These are phyloP conservation scores for Mesochorus sp. DNA, from an alignment of 2,888 invertebrate species.

Conservation along the genomic window DNA sequence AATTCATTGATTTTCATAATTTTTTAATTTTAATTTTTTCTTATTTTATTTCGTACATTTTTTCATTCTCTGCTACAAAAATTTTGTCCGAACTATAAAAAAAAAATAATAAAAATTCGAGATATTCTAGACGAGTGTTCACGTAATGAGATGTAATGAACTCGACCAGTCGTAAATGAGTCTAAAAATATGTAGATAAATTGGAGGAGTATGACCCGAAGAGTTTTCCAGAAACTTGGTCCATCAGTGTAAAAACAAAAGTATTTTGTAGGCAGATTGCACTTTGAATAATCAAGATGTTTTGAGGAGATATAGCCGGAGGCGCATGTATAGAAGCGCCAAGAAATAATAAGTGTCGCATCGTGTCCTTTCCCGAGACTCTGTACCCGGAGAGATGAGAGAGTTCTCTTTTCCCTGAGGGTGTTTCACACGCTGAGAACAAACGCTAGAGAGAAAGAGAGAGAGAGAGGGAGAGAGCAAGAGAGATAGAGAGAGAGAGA, in stretches of 20 bases:
- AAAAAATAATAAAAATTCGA: too few species aligned
- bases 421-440: slow-evolving; percentile 24
- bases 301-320: slow-evolving; percentile 22
- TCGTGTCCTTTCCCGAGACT: not conserved
- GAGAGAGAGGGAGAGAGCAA: not conserved
- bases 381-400: not conserved
- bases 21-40: too few species aligned
- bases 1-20: too few species aligned
- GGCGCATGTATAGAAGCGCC: not conserved
- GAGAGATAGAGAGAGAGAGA: not conserved
- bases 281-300: slow-evolving; percentile 52
- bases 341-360: slow-evolving; percentile 16
- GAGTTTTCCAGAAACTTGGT: not conserved
- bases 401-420: slow-evolving; percentile 33
- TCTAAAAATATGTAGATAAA: too few species aligned
- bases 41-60: too few species aligned
- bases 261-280: slow-evolving; percentile 29
- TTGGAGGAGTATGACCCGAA: too few species aligned
- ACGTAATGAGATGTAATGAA: too few species aligned
- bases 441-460: slow-evolving; percentile 18
- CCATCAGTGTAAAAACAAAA: not conserved
- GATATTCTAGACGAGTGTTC: too few species aligned
- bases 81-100: too few species aligned
- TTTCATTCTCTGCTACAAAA: too few species aligned
- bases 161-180: too few species aligned